Evolutionary conservation across 2,888 invertebrate genomes (phyloP).

Genomic region (Diplolepis rosae): DNA sequence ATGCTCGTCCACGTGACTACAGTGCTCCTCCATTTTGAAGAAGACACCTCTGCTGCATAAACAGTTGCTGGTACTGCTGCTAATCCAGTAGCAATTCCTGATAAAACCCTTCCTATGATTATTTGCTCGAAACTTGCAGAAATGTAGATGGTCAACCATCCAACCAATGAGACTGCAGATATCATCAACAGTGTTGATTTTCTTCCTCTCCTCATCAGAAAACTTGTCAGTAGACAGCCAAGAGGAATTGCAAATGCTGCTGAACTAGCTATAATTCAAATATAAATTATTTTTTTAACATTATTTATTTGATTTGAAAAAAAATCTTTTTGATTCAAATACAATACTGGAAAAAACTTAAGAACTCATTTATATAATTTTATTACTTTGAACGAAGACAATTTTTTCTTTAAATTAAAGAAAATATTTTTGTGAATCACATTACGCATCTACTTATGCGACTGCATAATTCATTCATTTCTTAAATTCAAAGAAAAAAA

Average conservation of each 20-base stretch:
- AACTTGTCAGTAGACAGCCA: constrained; percentile 76
- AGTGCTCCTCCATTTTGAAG: constrained; percentile 73
- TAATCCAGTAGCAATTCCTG: constrained; percentile 76
- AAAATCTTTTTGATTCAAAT: no score
- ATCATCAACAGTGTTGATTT: constrained; percentile 73
- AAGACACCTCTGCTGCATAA: constrained; percentile 76
- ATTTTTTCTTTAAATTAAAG: no score
- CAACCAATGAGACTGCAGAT: constrained; percentile 74
- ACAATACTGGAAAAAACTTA: no score
- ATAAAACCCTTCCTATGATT: constrained; percentile 74
- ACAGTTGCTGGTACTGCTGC: constrained; percentile 76
- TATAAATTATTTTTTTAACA: no score
- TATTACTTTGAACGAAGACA: no score
- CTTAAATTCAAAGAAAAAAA: no score
- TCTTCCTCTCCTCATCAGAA: constrained; percentile 76
- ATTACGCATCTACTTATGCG: no score
- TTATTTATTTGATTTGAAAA: no score
- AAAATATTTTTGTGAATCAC: no score
- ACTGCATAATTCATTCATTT: no score
- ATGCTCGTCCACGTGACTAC: constrained; percentile 77
- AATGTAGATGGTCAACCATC: constrained; percentile 76
- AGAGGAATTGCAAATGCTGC: constrained; percentile 76
- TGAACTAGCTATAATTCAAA: constrained; percentile 76
- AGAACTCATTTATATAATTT: no score
- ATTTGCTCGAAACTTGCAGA: constrained; percentile 70